Evolutionary conservation across 2,888 invertebrate species (phyloP).

Genomic region (Amphimallon solstitiale): DNA sequence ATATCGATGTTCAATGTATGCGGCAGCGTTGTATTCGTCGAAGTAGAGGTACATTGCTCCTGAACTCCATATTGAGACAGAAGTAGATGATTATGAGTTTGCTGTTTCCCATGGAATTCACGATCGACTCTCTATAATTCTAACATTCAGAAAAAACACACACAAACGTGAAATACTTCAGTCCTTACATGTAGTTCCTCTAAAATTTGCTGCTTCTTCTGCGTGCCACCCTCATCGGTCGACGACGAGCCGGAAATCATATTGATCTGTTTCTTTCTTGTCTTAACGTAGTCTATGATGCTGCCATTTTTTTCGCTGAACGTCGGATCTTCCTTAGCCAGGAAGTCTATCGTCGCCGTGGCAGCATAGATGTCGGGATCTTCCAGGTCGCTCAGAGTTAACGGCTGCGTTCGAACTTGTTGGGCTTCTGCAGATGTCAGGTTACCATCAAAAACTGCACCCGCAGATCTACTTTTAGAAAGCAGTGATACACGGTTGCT

Average conservation of each 20-base stretch:
- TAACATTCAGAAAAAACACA: not conserved
- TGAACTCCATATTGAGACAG: conserved; percentile 58
- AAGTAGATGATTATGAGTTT: conserved; percentile 54
- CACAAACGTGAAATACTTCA: not conserved
- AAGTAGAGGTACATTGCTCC: conserved; percentile 55
- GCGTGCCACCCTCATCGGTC: conserved; percentile 69
- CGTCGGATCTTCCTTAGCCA: conserved; percentile 65
- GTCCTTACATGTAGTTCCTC: conserved; percentile 69
- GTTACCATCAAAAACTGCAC: conserved; percentile 64
- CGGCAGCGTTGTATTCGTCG: conserved; percentile 58
- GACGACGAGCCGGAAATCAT: conserved; percentile 45
- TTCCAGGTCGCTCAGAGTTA: conserved; percentile 56
- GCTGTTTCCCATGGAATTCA: conserved; percentile 69
- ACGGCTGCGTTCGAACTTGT: conserved; percentile 65
- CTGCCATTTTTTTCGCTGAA: conserved; percentile 64
- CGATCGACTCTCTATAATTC: conserved; percentile 68
- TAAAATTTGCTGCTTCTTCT: conserved; percentile 76
- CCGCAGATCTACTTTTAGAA: conserved; percentile 66
- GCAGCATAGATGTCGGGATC: conserved; percentile 57
- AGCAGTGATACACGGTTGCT: conserved; percentile 62
- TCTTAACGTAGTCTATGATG: conserved; percentile 62
- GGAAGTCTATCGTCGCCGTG: conserved; percentile 58
- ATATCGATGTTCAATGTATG: conserved; percentile 65
- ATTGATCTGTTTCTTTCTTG: conserved; percentile 57
- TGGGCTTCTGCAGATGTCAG: conserved; percentile 70